Evolutionary conservation across 1,140 invertebrate species (phyloP).

Genomic region (Solenopsis fugax): DNA sequence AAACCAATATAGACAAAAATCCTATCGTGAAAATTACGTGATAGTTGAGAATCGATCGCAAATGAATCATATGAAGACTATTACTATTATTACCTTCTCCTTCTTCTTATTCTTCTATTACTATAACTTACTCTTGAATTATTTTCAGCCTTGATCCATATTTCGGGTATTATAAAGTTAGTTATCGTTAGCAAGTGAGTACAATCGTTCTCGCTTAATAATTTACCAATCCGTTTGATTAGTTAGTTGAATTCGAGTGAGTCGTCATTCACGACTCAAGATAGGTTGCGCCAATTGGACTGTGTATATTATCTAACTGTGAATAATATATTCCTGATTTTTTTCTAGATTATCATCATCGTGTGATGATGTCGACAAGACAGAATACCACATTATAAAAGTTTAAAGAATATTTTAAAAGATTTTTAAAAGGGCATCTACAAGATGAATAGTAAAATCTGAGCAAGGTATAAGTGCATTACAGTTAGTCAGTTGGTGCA

Average conservation of each 20-base stretch:
- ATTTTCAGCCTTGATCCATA: slow-evolving; percentile 51
- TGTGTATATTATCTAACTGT: slow-evolving; percentile 1
- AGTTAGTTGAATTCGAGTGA: slow-evolving; percentile 43
- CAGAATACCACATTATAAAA: not conserved
- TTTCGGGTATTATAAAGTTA: not conserved
- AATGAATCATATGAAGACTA: slow-evolving; percentile 11
- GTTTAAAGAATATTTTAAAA: not conserved
- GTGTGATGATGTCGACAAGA: not conserved
- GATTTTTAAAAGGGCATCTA: not conserved
- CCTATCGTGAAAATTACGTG: slow-evolving; percentile 23
- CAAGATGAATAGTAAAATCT: slow-evolving; percentile 1
- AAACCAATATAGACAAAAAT: slow-evolving; percentile 21
- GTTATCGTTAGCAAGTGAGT: slow-evolving; percentile 57
- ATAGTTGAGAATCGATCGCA: slow-evolving; percentile 19
- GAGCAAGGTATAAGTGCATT: not conserved
- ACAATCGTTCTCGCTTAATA: slow-evolving; percentile 42
- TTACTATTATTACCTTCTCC: slow-evolving; percentile 16
- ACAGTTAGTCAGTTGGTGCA: slow-evolving; percentile 24
- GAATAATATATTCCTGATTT: not conserved
- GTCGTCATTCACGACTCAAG: slow-evolving; percentile 27
- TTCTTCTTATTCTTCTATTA: slow-evolving; percentile 20
- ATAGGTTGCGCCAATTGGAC: slow-evolving; percentile 5
- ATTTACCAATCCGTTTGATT: slow-evolving; percentile 70
- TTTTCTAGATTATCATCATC: not conserved
- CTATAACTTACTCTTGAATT: slow-evolving; percentile 47